A percentile compares a stretch with the other conserved stretches of the same genome.
Evolutionary conservation across 2,113 vertebrate genomes (phyloP).

Genomic region (Agelaius phoeniceus): DNA sequence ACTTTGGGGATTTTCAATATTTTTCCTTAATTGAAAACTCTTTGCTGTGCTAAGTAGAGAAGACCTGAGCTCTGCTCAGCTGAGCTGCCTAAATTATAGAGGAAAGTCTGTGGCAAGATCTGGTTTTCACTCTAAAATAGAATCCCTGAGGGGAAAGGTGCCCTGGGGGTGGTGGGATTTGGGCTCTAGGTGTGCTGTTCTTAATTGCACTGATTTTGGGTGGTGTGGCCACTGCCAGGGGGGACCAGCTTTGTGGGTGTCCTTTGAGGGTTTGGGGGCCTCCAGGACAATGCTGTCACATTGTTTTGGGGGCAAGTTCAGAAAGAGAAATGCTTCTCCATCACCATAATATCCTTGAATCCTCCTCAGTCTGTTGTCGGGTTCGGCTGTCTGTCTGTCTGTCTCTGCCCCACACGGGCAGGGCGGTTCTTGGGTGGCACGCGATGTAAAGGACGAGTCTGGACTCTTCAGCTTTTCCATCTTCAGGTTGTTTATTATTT

Average conservation of each 20-base stretch:
- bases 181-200: neutral
- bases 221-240: neutral
- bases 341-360: neutral
- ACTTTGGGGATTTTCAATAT: neutral
- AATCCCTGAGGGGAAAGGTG: neutral
- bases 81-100: neutral
- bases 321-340: neutral
- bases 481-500: too few relatives aligned
- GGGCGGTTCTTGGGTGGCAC: too few relatives aligned
- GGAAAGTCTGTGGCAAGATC: neutral
- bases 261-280: neutral
- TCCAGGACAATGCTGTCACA: neutral
- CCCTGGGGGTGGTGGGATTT: neutral
- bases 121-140: neutral
- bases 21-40: neutral
- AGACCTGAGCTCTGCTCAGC: neutral
- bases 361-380: neutral
- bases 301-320: neutral
- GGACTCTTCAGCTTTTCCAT: too few relatives aligned
- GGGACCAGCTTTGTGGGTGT: neutral
- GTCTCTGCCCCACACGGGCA: too few relatives aligned
- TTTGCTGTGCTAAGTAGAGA: neutral
- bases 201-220: neutral
- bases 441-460: too few relatives aligned
- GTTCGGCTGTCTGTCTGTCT: too few relatives aligned